Evolutionary conservation across 37 sponge, comb jelly and placozoan genomes (phyloP), one percentile per base, ranked within the genome.

Genomic region (Axinella damicornis): DNA sequence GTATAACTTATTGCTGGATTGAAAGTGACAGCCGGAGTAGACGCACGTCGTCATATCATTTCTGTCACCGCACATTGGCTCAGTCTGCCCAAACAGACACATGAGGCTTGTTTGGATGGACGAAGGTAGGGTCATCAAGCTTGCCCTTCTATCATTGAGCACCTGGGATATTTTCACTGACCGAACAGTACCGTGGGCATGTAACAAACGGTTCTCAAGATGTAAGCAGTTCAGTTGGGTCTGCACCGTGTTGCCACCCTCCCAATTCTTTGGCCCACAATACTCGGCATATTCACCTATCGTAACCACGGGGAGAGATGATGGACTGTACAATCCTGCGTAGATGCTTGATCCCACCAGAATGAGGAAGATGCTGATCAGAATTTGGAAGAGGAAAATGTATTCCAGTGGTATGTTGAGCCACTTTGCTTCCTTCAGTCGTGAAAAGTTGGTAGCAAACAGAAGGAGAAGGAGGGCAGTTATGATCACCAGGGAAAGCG

Each of bases 191-290:
- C 85, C 90, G 19, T 57, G 28, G 21, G 66, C 73, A 2, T 33
- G 32, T 21, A 89, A 39, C 46, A 89, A 30, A 20, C 90, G 53
- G n/a, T 39, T 80, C 33, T 83, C 56, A 19, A 89, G 76, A 57
- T 89, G 90, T 16, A 79, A 19, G 35, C 90, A 89, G 60, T 89
- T 71, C 17, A 89, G 54, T 66, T 89, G 85, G 0, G 84, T 79
- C 57, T 83, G 84, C 37, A 89, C 72, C 52, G 32, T 61, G 69
- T 89, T 89, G 16, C 20, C 53, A 52, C 54, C 53, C 15, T 35
- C 35, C 64, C 71, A 79, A 22, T 65, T 72, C 15, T 57, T 22
- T 13, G 75, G 81, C 14, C 81, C 74, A 78, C 90, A 89, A 34
- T 78, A 84, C 39, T 84, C 32, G 13, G n/a, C n/a, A 37, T 84